These are phyloP conservation scores for Coreoperca whiteheadi DNA, from an alignment of 2,113 vertebrate genomes.

Conservation along the genomic window DNA sequence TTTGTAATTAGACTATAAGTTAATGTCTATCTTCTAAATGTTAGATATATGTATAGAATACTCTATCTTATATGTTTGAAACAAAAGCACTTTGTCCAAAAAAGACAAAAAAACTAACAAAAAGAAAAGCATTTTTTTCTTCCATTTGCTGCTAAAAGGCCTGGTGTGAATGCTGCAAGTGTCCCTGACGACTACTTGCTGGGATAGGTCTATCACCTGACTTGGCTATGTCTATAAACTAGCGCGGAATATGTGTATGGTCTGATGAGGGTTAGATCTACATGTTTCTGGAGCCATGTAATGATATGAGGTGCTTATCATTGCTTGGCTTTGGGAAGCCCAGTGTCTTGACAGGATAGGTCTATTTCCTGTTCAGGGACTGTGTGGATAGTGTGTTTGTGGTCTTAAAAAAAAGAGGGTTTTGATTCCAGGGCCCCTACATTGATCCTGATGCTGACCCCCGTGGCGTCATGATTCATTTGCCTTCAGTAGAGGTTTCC, in stretches of 20 bases:
- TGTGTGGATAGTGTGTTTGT: slow-evolving; percentile 59
- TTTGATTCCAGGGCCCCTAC: slow-evolving; percentile 82
- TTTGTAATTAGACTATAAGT: slow-evolving; percentile 84
- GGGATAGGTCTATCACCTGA: slow-evolving; percentile 61
- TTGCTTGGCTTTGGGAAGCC: slow-evolving; percentile 64
- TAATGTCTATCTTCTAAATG: slow-evolving; percentile 90
- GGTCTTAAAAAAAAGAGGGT: slow-evolving; percentile 72
- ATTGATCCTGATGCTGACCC: slow-evolving; percentile 80
- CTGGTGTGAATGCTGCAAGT: slow-evolving; percentile 98
- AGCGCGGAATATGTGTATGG: slow-evolving; percentile 63
- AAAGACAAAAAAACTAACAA: slow-evolving; percentile 83
- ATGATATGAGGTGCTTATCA: slow-evolving; percentile 60
- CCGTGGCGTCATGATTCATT: slow-evolving; percentile 82
- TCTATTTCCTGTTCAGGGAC: slow-evolving; percentile 62
- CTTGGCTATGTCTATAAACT: slow-evolving; percentile 55
- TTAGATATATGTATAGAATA: slow-evolving; percentile 92
- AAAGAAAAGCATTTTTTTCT: slow-evolving; percentile 91
- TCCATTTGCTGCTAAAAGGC: slow-evolving; percentile 99
- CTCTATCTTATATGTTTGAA: slow-evolving; percentile 94
- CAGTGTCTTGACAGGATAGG: slow-evolving; percentile 51
- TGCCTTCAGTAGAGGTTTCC: slow-evolving; percentile 90
- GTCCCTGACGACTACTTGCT: slow-evolving; percentile 90
- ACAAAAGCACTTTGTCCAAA: slow-evolving; percentile 98
- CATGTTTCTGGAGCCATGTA: slow-evolving; percentile 55
- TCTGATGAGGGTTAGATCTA: slow-evolving; percentile 84